Conservation (phyloP, 2,888 invertebrate genomes). For the Antheraea yamamai region DNA sequence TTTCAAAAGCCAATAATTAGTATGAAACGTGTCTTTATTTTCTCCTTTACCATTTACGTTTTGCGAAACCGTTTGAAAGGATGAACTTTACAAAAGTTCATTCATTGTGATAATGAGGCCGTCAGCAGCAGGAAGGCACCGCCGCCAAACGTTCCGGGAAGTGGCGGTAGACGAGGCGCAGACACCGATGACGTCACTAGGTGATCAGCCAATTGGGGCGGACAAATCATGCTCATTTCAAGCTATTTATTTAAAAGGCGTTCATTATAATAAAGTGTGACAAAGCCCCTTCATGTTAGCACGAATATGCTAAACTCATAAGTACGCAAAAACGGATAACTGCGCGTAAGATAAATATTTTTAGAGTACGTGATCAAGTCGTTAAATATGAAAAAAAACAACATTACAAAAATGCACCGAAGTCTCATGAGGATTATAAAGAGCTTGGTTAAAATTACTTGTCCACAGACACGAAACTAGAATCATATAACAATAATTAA, state of each 20-base stretch:
- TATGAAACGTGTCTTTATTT: constrained; percentile 35
- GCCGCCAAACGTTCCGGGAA: constrained; percentile 74
- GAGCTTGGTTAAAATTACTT: not conserved
- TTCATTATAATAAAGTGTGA: constrained; percentile 24
- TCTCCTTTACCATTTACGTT: constrained; percentile 39
- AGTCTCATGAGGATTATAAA: not conserved
- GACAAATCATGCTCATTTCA: constrained; percentile 51
- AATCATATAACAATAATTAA: not conserved
- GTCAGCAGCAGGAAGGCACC: constrained; percentile 64
- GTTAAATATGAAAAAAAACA: not conserved
- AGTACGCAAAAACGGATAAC: not conserved
- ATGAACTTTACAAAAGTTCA: constrained; percentile 48
- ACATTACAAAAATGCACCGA: not conserved
- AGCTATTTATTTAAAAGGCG: constrained; percentile 35
- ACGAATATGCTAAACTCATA: constrained; percentile 8
- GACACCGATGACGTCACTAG: constrained; percentile 71
- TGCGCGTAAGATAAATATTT: constrained; percentile 1
- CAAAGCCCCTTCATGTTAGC: not conserved
- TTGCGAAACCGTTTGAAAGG: constrained; percentile 36
- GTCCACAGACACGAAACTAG: not conserved
- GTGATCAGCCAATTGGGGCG: constrained; percentile 68
- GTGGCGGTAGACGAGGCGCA: constrained; percentile 72
- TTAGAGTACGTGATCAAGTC: not conserved
- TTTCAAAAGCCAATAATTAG: constrained; percentile 50
- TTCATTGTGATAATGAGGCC: constrained; percentile 65